Evolutionary conservation across 2,113 vertebrate genomes (phyloP), one percentile per base, ranked within the genome.

Genomic region (Epinephelus fuscoguttatus): DNA sequence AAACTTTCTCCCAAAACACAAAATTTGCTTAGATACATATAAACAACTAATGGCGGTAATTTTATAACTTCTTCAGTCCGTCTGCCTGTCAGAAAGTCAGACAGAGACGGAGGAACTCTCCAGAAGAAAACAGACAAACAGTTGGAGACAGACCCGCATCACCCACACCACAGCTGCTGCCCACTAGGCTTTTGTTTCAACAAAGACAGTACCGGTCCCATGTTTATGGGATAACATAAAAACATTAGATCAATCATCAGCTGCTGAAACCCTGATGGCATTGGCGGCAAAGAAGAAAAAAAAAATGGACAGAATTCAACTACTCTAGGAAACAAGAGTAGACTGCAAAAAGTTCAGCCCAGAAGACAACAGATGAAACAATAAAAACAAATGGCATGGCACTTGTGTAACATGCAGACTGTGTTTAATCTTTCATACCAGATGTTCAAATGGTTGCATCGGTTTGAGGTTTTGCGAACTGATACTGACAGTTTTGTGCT

Each of bases 141-240:
- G 14, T 1, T n/a, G 40, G 50, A 84, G 68, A 66, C 56, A 61
- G 27, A 63, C 81, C 91, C 27, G 63, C 83, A 87, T 77, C 53
- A 6, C 85, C 47, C 75, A 3, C 73, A 86, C 62, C 30, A 23
- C 23, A 15, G 25, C 45, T 23, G 67, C 75, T 59, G 19, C 66
- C 66, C 75, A 18, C 9, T 4, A 15, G 10, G 78, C 78, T 75
- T 87, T 19, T 57, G 85, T 78, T 75, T 86, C 82, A 88, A 81
- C 77, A 88, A 76, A 62, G 53, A 80, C 11, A 67, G 45, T 59
- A 77, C 67, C 15, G n/a, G 8, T 50, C 61, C 59, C 23, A 0
- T 91, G 85, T 87, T 89, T 82, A 91, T 47, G 30, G 50, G 47
- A 87, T 8, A 88, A 93, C 66, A 83, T 56, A 3, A 72, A 78